These are phyloP conservation scores for Sakesphorus luctuosus DNA, from an alignment of 2,113 vertebrate genomes.

Conservation along the genomic window DNA sequence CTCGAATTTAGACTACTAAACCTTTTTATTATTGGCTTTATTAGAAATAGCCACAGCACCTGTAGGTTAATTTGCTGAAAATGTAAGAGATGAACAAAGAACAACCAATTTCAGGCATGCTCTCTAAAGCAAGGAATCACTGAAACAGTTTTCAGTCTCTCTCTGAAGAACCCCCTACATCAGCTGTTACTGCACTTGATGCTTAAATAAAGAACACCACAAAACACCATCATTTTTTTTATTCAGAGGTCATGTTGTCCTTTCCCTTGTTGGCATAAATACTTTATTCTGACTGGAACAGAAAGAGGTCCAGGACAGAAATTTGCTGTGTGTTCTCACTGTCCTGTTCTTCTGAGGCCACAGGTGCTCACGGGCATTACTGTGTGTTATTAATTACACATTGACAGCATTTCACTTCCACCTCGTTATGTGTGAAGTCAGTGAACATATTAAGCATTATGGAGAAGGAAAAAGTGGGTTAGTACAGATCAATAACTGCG, in stretches of 20 bases:
- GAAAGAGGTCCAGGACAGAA: not conserved
- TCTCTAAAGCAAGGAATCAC: not conserved
- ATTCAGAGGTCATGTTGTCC: not conserved
- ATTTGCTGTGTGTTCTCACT: not conserved
- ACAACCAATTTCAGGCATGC: not conserved
- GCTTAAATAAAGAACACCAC: not conserved
- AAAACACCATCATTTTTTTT: not conserved
- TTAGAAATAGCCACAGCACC: not conserved
- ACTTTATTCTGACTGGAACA: not conserved
- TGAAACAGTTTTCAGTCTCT: not conserved
- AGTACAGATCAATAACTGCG: not conserved
- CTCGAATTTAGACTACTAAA: not conserved
- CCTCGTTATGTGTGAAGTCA: not conserved
- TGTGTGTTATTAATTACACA: fast-evolving
- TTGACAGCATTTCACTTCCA: not conserved
- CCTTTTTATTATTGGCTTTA: not conserved
- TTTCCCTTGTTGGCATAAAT: not conserved
- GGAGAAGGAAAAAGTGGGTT: not conserved
- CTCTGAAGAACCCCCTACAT: not conserved
- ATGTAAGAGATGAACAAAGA: not conserved
- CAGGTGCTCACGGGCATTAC: not conserved
- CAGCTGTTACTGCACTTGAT: not conserved
- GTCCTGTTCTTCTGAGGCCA: not conserved
- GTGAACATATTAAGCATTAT: not conserved
- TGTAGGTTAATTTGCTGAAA: not conserved